Evolutionary conservation across 2,113 vertebrate genomes (phyloP).

Genomic region (Pimephales promelas): DNA sequence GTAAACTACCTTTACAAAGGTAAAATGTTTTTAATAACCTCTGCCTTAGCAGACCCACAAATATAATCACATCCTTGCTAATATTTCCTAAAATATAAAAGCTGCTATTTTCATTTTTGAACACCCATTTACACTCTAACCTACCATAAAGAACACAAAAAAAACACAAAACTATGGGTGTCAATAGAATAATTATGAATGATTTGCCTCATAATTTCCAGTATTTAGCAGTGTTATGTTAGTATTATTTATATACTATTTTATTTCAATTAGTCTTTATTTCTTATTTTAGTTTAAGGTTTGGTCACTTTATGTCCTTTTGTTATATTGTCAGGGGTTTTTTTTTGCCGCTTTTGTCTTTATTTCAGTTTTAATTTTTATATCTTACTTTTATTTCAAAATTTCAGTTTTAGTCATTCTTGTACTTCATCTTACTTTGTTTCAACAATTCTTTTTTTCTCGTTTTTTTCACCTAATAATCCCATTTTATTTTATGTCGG

Average conservation of each 20-base stretch:
- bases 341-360: not conserved
- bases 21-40: not conserved
- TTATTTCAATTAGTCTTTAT: not conserved
- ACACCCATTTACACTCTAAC: not conserved
- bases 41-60: not conserved
- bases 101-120: not conserved
- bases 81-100: not conserved
- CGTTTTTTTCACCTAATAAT: not conserved
- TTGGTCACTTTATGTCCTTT: not conserved
- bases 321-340: not conserved
- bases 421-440: not conserved
- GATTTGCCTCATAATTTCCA: not conserved
- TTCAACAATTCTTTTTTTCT: not conserved
- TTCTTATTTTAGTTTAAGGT: not conserved
- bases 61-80: not conserved
- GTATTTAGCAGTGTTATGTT: not conserved
- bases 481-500: not conserved
- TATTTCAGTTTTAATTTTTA: not conserved
- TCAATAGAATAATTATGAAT: not conserved
- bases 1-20: slow-evolving; percentile 34
- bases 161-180: not conserved
- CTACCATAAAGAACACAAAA: not conserved
- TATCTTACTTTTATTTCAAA: not conserved
- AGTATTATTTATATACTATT: not conserved
- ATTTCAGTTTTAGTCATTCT: not conserved